Evolutionary conservation across 2,888 invertebrate species (phyloP).

Genomic region (Glyphotaelius pellucidus): DNA sequence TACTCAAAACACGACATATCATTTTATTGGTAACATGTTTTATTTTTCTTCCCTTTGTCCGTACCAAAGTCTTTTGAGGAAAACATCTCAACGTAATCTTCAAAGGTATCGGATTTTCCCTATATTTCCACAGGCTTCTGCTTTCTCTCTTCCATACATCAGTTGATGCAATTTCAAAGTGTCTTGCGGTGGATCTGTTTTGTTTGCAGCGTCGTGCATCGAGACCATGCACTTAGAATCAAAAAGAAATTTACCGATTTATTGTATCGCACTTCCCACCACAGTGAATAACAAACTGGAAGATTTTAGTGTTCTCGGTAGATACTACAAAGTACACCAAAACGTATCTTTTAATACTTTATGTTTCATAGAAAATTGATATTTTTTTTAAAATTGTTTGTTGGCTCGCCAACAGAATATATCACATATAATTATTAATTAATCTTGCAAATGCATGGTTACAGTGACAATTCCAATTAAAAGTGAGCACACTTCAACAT

Average conservation of each 20-base stretch:
- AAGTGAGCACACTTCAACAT: no score
- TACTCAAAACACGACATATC: background rate
- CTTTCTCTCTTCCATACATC: background rate
- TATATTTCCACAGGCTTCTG: background rate
- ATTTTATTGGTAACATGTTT: background rate
- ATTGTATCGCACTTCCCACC: background rate
- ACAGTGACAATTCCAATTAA: no score
- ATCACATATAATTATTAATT: no score
- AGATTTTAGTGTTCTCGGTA: no score
- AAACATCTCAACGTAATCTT: background rate
- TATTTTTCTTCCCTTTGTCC: background rate
- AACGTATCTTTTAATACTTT: no score
- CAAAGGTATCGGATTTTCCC: background rate
- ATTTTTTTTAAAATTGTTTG: no score
- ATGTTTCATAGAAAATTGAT: no score
- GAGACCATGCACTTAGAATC: background rate
- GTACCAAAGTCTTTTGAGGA: background rate
- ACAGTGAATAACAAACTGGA: no score
- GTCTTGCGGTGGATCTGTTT: background rate
- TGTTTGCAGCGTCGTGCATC: background rate
- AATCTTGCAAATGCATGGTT: no score
- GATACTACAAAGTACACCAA: no score
- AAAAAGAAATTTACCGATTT: background rate
- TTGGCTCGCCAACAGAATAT: no score
- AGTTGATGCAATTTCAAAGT: background rate